Evolutionary conservation across 1,140 invertebrate genomes (phyloP), one percentile per base, ranked within the genome.

Genomic region (Apocrypta bakeri): DNA sequence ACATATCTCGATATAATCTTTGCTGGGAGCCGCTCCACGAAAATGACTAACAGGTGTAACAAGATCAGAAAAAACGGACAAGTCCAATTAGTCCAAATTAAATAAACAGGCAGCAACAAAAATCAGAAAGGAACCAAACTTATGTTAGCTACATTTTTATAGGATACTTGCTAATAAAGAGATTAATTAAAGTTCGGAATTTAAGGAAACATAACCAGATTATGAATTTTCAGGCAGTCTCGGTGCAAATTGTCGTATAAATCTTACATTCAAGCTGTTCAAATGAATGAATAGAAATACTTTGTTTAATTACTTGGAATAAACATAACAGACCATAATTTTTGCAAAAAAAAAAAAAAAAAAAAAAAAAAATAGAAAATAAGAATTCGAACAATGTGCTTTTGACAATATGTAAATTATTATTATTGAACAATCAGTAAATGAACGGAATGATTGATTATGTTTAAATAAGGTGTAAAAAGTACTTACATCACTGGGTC

Each of bases 11-110:
- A 85, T 96, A 95, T 33, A 97, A 92, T 82, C 96, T 94, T 88
- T 95, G 94, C 88, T 96, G 95, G 37, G 96, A 97, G 64, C 96
- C 96, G 89, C 95, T 96, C 94, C 96, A 96, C 84, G 96, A 96
- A 86, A 95, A 94, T 81, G 94, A 94, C 95, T 96, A 92, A 86
- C 89, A 89, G 88, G 88, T 89, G 88, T 87, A 86, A 42, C 25
- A 68, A 64, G 85, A 90, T 24, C 17, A 75, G 17, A 86, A 89
- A 82, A 86, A 84, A 87, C 79, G 83, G 85, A 79, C 85, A 84
- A 87, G 79, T 86, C 87, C 84, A 84, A 86, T 89, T 91, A 90
- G 88, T 90, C 87, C 88, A 89, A 89, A 90, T 84, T 85, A 89
- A 89, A 90, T 79, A 89, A 88, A 87, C 85, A 86, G 66, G 86